Evolutionary conservation across 1,140 invertebrate species (phyloP).

Genomic region (Drosophila nikananu): DNA sequence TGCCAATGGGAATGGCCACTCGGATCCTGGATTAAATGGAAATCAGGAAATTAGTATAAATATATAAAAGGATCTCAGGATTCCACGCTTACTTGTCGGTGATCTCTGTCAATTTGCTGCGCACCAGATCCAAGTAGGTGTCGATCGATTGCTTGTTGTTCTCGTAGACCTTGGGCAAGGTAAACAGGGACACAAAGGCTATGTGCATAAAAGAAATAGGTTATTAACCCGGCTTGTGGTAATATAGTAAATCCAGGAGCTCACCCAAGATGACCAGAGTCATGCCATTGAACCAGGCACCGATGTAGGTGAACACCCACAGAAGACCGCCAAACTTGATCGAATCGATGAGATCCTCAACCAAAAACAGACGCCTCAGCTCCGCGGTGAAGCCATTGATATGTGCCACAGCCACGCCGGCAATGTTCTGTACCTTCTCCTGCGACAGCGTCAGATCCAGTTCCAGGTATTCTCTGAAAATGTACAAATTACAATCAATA

Average conservation of each 20-base stretch:
- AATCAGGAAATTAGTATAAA: not conserved
- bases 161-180: conserved; percentile 98
- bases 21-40: conserved; percentile 90
- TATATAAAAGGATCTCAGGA: no score
- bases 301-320: conserved; percentile 98
- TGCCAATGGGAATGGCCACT: conserved; percentile 94
- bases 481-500: conserved; percentile 19
- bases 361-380: conserved; percentile 96
- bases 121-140: conserved; percentile 94
- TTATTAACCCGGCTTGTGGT: not conserved
- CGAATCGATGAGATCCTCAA: conserved; percentile 98
- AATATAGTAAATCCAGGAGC: conserved; percentile 58
- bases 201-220: conserved; percentile 85
- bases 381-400: conserved; percentile 92
- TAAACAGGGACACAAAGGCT: conserved; percentile 97
- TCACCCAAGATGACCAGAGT: conserved; percentile 97
- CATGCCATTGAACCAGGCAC: conserved; percentile 99
- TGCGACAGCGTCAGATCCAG: conserved; percentile 93
- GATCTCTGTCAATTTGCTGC: conserved; percentile 95
- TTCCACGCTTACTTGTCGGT: conserved; percentile 91
- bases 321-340: conserved; percentile 96
- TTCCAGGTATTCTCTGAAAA: conserved; percentile 93
- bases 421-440: conserved; percentile 95
- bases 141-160: conserved; percentile 99
- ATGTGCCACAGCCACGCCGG: conserved; percentile 93